Evolutionary conservation across 2,797 vertebrate species (phyloP).

Genomic region (Crossoptilon crossoptilon): DNA sequence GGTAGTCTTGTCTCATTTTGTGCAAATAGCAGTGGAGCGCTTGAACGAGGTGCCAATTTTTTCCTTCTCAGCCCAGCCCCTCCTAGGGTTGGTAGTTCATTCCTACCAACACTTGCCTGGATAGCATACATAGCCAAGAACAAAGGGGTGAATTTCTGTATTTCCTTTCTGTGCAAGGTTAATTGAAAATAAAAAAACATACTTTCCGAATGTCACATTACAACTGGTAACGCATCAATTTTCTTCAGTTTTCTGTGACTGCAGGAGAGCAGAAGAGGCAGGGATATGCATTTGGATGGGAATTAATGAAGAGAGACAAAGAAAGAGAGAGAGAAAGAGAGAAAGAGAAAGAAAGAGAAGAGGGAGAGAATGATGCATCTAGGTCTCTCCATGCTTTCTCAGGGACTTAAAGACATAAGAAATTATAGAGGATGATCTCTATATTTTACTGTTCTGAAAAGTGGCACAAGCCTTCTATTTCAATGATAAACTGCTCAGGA

Average conservation of each 20-base stretch:
- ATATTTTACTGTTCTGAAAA: not conserved
- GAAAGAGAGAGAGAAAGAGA: not conserved
- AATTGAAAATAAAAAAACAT: conserved; percentile 83
- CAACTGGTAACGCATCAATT: conserved; percentile 74
- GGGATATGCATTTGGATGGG: not conserved
- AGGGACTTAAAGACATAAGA: not conserved
- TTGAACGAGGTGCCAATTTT: conserved; percentile 32
- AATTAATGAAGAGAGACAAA: not conserved
- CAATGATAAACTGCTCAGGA: not conserved
- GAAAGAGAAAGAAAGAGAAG: not conserved
- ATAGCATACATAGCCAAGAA: conserved; percentile 62
- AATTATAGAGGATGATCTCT: not conserved
- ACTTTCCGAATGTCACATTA: conserved; percentile 79
- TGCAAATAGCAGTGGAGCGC: conserved; percentile 55
- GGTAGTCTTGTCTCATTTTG: conserved; percentile 64
- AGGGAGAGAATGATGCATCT: not conserved
- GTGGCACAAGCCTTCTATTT: not conserved
- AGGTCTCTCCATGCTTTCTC: not conserved
- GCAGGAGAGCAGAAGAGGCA: not conserved
- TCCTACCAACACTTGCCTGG: not conserved
- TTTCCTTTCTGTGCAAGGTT: conserved; percentile 80
- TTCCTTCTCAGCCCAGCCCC: not conserved
- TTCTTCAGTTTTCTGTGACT: conserved; percentile 66
- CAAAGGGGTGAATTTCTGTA: conserved; percentile 75
- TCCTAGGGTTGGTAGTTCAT: not conserved